Base-by-base conservation (phyloP, 1,140 invertebrate genomes). In the Brachionus rubens region DNA sequence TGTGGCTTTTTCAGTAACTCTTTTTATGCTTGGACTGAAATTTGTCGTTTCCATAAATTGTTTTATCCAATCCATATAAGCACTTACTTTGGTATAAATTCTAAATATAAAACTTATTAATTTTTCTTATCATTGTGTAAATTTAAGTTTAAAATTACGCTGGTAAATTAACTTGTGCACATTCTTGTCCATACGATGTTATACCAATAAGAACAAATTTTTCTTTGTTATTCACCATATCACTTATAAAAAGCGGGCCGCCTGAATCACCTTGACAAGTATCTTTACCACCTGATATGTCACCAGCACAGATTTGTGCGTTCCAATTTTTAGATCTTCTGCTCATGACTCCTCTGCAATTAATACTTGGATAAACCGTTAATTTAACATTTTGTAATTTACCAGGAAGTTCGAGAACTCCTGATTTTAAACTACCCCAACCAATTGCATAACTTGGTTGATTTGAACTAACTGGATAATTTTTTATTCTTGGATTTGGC, bases 261-360 rank as follows among this genome's bases (percentile, higher is more conserved):
- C 52, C 52, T 14, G 52, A 56, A 33, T 56, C 52, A 14, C 52
- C 52, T 56, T 56, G 52, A 33, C 52, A 56, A 33, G 52, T 56
- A 24, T 56, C 52, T 56, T 56, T 56, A n/a, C 52, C 52, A 56
- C 52, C 52, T 10, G 52, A 5, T 24, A 65, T 2, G 2, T 19
- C 7, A 28, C 52, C 52, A 3, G 52, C 52, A 56, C 52, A 56
- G 4, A 56, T 56, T 33, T 56, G 52, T 14, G 4, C 10, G 3
- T 5, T 9, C 19, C 12, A 56, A 16, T 56, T 16, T 56, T 56
- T 56, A n/a, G 7, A 6, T 6, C 5, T 3, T 36, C 5, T 24
- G 4, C 10, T 1, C 16, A 14, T 14, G 7, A 65, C 19, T 41
- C 10, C n/a, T 7, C 16, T 30, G n/a, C 30, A 65, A 33, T 36